Evolutionary conservation across 2,113 vertebrate genomes (phyloP).

Genomic region (Poeciliopsis occidentalis): DNA sequence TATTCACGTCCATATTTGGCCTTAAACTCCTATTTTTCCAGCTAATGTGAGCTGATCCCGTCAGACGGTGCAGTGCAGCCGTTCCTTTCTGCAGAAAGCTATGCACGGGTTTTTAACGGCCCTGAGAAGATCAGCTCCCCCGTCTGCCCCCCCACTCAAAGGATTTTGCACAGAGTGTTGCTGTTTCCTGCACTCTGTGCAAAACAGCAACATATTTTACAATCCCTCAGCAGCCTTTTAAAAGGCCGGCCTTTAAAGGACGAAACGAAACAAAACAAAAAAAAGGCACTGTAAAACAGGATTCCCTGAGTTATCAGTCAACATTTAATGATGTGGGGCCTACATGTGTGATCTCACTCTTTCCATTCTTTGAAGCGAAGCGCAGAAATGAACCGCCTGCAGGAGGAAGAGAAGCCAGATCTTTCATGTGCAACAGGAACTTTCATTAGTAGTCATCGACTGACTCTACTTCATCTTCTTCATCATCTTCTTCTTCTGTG

Average conservation of each 20-base stretch:
- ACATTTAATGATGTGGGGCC: slow-evolving; percentile 12
- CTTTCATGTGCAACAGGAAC: neutral
- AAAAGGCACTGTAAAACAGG: slow-evolving; percentile 9
- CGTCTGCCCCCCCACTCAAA: neutral
- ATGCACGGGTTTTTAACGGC: neutral
- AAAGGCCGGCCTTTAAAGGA: slow-evolving; percentile 3
- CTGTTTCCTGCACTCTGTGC: neutral
- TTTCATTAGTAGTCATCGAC: neutral
- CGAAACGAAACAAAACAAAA: no score
- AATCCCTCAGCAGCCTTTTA: slow-evolving; percentile 4
- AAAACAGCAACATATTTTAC: slow-evolving; percentile 12
- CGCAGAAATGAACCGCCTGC: neutral
- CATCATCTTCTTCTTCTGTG: no score
- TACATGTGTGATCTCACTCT: slow-evolving; percentile 13
- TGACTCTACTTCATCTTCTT: neutral
- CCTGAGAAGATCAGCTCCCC: neutral
- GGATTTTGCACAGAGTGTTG: neutral
- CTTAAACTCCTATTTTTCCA: neutral
- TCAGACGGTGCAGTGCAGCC: neutral
- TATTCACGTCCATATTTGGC: neutral
- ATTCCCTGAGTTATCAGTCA: slow-evolving; percentile 18
- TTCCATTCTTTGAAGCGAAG: slow-evolving; percentile 32
- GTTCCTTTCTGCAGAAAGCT: neutral
- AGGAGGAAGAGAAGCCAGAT: neutral
- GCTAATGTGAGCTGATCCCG: neutral